Evolutionary conservation across 1,140 invertebrate species (phyloP).

Genomic region (Drosophila carrolli): DNA sequence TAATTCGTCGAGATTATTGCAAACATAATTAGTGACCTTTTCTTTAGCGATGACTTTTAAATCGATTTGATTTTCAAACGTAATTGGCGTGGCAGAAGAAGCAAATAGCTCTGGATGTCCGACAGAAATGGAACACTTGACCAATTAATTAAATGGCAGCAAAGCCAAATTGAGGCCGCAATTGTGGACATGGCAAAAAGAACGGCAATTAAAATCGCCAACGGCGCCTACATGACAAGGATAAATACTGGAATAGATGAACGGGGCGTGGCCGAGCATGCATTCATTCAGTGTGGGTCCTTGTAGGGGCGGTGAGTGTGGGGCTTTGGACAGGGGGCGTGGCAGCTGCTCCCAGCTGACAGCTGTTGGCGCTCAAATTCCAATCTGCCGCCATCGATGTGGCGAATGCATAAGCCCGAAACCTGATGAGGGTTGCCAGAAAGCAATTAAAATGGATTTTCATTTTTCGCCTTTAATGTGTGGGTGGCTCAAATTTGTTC

Average conservation of each 20-base stretch:
- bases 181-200: conserved; percentile 21
- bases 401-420: conserved; percentile 30
- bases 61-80: conserved; percentile 59
- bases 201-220: conserved; percentile 67
- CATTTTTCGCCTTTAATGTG: neutral
- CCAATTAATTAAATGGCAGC: conserved; percentile 64
- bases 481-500: conserved; percentile 9
- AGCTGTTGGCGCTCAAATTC: conserved; percentile 48
- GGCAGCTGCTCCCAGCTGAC: conserved; percentile 17
- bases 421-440: conserved; percentile 19
- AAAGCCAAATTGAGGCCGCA: conserved; percentile 35
- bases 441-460: conserved; percentile 38
- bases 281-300: conserved; percentile 8
- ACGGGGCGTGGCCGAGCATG: conserved; percentile 22
- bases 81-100: conserved; percentile 39
- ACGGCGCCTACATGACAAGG: conserved; percentile 28
- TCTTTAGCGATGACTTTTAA: conserved; percentile 21
- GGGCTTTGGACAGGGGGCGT: conserved; percentile 12
- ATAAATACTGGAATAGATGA: conserved; percentile 43
- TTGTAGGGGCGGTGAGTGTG: neutral
- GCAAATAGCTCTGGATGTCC: conserved; percentile 1
- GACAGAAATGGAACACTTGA: conserved; percentile 41
- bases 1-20: conserved; percentile 24
- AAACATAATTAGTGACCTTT: conserved; percentile 38
- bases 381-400: conserved; percentile 36